phyloP scores from a whole-genome alignment of 2,113 vertebrate genomes.

The Odontophorus gujanensis region DNA sequence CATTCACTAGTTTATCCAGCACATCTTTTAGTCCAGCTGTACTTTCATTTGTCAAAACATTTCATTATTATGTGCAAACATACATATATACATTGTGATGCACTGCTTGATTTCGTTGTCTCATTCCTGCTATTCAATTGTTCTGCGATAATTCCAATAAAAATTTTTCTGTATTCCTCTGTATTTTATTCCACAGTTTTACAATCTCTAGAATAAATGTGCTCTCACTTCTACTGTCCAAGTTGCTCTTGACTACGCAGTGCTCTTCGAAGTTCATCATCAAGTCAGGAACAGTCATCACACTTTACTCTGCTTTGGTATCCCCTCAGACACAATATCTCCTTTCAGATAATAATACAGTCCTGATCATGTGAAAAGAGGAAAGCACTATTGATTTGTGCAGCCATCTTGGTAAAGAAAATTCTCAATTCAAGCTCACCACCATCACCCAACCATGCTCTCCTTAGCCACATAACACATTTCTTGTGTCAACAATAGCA shows the following conservation, averaged over 20 bases:
- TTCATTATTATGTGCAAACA: background rate
- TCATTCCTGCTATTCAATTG: background rate
- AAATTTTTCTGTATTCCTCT: background rate
- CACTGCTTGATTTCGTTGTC: background rate
- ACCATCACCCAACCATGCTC: background rate
- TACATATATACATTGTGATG: rapidly evolving
- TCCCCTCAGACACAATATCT: background rate
- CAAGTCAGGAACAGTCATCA: background rate
- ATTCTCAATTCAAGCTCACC: background rate
- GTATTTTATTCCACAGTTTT: background rate
- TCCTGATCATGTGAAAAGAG: background rate
- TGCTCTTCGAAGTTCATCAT: background rate
- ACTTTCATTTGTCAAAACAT: background rate
- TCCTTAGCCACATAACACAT: background rate
- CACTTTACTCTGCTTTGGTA: background rate
- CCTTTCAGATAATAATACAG: background rate
- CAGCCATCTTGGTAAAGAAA: background rate
- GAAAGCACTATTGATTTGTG: background rate
- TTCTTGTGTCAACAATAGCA: background rate
- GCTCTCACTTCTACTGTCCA: background rate
- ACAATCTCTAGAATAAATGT: background rate
- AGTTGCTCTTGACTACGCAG: background rate
- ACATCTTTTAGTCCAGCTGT: background rate
- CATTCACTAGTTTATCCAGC: background rate
- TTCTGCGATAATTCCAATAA: background rate